A percentile compares a stretch with the other conserved stretches of the same genome.
Evolutionary conservation across 2,888 invertebrate species (phyloP).

Genomic region (Ceriagrion tenellum): DNA sequence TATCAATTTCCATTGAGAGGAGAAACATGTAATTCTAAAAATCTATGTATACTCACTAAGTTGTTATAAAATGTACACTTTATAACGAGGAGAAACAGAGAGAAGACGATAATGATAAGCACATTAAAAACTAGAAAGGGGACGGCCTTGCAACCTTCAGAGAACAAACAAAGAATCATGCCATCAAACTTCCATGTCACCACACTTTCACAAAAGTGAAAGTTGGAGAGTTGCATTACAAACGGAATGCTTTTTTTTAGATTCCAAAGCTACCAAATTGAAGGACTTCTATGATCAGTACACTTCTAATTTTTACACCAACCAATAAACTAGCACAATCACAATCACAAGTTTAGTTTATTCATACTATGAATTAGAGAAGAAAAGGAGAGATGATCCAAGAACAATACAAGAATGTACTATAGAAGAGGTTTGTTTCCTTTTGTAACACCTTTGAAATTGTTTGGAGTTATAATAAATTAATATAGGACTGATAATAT

Average conservation of each 20-base stretch:
- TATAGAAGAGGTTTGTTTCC: neutral
- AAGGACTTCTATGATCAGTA: constrained; percentile 26
- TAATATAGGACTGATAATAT: neutral
- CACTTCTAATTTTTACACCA: neutral
- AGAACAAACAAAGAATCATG: neutral
- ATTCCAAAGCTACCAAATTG: neutral
- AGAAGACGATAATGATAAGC: neutral
- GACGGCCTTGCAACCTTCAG: neutral
- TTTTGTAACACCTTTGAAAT: neutral
- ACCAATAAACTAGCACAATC: neutral
- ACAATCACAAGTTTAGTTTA: neutral
- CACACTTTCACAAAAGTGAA: neutral
- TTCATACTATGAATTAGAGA: neutral
- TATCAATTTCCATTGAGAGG: neutral
- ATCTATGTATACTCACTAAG: neutral
- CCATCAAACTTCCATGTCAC: neutral
- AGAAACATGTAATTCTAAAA: neutral
- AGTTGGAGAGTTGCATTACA: neutral
- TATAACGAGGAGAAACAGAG: neutral
- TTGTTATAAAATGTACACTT: neutral
- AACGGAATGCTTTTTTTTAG: neutral
- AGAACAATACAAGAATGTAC: neutral
- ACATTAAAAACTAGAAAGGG: neutral
- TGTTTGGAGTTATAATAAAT: neutral
- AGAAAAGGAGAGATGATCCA: neutral